Evolutionary conservation across 2,888 invertebrate genomes (phyloP).

Genomic region (Drosophila vallismaia): DNA sequence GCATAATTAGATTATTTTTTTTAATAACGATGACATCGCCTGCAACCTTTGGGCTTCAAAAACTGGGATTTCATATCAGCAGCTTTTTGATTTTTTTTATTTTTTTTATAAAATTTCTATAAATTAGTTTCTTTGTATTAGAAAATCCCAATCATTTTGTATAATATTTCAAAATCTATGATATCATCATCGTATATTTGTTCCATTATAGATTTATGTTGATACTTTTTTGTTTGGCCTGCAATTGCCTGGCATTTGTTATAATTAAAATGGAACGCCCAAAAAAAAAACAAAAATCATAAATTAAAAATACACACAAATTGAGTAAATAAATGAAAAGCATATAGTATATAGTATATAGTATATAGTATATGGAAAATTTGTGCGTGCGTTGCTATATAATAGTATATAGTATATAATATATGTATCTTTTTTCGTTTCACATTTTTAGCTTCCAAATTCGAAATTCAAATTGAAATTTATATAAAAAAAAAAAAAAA

Average conservation of each 20-base stretch:
- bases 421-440: slow-evolving; percentile 16
- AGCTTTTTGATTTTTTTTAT: background rate
- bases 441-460: slow-evolving; percentile 32
- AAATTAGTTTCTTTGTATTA: background rate
- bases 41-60: slow-evolving; percentile 6
- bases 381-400: slow-evolving; percentile 15
- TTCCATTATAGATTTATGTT: slow-evolving; percentile 51
- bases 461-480: slow-evolving; percentile 18
- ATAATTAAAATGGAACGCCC: slow-evolving; percentile 59
- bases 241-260: slow-evolving; percentile 48
- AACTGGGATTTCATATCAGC: slow-evolving; percentile 17
- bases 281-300: slow-evolving; percentile 2
- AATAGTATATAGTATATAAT: background rate
- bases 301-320: slow-evolving; percentile 35
- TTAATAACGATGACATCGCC: slow-evolving; percentile 5
- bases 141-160: no score
- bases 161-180: background rate
- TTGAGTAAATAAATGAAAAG: slow-evolving; percentile 39
- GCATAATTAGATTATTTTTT: no score
- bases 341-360: slow-evolving; percentile 7
- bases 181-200: no score
- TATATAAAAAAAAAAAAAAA: background rate
- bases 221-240: slow-evolving; percentile 26
- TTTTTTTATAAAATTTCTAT: background rate
- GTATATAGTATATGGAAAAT: slow-evolving; percentile 12